Evolutionary conservation across 2,888 invertebrate species (phyloP).

Genomic region (Baronia brevicornis): DNA sequence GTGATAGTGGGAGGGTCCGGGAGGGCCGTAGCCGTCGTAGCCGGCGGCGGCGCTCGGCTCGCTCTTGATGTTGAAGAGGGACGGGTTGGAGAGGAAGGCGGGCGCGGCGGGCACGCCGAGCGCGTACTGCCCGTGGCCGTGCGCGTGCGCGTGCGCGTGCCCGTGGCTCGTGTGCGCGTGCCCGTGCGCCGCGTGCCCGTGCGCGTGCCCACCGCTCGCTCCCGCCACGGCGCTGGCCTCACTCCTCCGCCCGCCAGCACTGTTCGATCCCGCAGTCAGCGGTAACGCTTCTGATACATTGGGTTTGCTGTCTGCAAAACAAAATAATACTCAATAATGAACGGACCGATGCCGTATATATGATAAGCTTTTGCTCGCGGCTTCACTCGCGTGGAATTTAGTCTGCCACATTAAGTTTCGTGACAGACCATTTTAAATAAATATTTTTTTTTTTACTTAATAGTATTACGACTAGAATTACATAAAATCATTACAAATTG

Average conservation of each 20-base stretch:
- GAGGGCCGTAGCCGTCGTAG: conserved; percentile 44
- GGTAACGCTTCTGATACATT: conserved; percentile 63
- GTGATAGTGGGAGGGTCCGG: conserved; percentile 43
- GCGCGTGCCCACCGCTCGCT: conserved; percentile 43
- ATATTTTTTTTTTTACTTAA: too few relatives aligned
- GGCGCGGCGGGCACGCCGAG: conserved; percentile 36
- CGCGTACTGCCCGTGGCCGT: conserved; percentile 36
- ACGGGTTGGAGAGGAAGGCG: conserved; percentile 47
- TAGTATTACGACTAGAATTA: too few relatives aligned
- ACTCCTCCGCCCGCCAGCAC: conserved; percentile 23
- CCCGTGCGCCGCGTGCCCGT: conserved; percentile 27
- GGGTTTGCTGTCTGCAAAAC: conserved; percentile 50
- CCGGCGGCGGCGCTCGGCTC: conserved; percentile 47
- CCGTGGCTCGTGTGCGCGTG: conserved; percentile 74
- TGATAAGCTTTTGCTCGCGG: too few relatives aligned
- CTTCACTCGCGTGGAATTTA: too few relatives aligned
- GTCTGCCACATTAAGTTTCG: too few relatives aligned
- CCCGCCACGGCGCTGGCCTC: conserved; percentile 72
- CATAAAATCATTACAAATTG: too few relatives aligned
- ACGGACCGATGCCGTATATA: too few relatives aligned
- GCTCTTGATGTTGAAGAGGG: conserved; percentile 67
- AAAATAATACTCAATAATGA: too few relatives aligned
- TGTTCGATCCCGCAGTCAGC: conserved; percentile 37
- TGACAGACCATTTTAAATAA: too few relatives aligned
- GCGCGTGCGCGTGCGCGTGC: conserved; percentile 49